These are phyloP conservation scores for Erinaceus europaeus DNA, from an alignment of 2,113 vertebrate genomes.

Conservation along the genomic window DNA sequence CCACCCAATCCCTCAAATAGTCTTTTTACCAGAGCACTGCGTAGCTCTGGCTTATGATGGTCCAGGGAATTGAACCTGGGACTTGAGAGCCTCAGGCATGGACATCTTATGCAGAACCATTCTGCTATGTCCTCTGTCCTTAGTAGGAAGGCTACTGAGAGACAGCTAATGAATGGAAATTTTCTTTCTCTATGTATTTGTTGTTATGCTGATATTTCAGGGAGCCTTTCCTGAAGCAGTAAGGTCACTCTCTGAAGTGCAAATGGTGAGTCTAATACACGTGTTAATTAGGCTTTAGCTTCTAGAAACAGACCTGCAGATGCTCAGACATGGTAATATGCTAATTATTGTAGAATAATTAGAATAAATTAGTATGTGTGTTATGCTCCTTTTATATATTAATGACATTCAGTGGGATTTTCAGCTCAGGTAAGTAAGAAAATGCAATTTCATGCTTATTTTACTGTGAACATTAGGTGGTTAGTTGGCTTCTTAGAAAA, in stretches of 20 bases:
- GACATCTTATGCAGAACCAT: too few relatives aligned
- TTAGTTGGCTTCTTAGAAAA: not conserved
- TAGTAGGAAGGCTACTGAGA: not conserved
- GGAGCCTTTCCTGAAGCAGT: constrained; percentile 36
- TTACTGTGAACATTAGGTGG: not conserved
- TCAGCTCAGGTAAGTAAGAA: not conserved
- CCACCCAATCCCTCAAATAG: too few relatives aligned
- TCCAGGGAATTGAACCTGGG: too few relatives aligned
- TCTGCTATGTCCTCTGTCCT: too few relatives aligned
- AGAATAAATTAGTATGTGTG: constrained; percentile 40
- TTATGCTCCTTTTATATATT: not conserved
- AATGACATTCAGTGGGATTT: constrained; percentile 9
- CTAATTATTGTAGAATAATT: constrained; percentile 44
- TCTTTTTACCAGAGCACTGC: too few relatives aligned
- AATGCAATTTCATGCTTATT: constrained; percentile 7
- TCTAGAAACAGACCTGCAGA: constrained; percentile 9
- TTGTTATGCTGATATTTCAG: constrained; percentile 13
- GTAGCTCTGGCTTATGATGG: too few relatives aligned
- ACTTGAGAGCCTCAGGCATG: too few relatives aligned
- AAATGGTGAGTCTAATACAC: not conserved
- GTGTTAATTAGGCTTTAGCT: constrained; percentile 37
- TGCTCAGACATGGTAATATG: constrained; percentile 15
- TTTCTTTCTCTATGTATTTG: constrained; percentile 31
- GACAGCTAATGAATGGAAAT: not conserved
- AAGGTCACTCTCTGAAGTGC: constrained; percentile 24